These are phyloP conservation scores for Oreamnos americanus DNA, from an alignment of 2,113 vertebrate genomes.

Conservation along the genomic window DNA sequence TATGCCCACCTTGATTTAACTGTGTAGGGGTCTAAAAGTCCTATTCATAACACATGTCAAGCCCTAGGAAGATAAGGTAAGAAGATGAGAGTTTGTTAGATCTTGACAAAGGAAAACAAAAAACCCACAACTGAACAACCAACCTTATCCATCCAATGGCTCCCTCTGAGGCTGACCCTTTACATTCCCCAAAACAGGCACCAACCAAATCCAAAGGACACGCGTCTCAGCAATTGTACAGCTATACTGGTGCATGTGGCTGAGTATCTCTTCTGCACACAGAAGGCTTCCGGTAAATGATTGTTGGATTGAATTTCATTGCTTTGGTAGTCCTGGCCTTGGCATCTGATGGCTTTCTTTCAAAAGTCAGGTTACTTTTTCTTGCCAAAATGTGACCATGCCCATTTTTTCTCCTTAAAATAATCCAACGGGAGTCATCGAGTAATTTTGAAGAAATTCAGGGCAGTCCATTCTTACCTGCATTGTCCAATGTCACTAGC, in stretches of 20 bases:
- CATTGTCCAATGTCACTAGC: background rate
- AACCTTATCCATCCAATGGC: background rate
- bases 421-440: background rate
- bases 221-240: background rate
- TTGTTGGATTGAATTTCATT: background rate
- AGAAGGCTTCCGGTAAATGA: background rate
- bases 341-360: background rate
- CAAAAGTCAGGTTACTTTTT: background rate
- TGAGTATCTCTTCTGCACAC: background rate
- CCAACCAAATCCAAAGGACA: background rate
- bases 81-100: background rate
- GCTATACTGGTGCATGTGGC: background rate
- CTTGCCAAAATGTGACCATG: background rate
- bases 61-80: background rate
- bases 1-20: background rate
- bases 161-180: background rate
- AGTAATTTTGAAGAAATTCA: background rate
- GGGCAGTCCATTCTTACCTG: background rate
- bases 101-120: background rate
- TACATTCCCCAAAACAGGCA: background rate
- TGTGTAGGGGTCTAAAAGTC: background rate
- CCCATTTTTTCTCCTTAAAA: background rate
- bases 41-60: background rate
- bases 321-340: background rate
- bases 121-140: background rate